Conservation (phyloP, 1,140 invertebrate species). For the Chymomyza costata region DNA sequence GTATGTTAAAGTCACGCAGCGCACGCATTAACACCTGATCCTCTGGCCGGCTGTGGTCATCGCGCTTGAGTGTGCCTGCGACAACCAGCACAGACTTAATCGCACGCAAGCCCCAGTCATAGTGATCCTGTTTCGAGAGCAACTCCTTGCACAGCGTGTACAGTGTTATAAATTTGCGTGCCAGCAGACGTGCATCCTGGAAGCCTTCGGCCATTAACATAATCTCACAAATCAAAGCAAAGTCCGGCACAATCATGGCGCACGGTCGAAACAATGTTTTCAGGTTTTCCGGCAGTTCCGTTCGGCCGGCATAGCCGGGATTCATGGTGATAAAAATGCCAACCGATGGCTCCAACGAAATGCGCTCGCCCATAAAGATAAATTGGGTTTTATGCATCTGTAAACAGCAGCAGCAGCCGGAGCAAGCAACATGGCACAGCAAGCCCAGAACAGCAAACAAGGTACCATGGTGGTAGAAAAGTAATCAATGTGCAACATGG, state of each 20-base stretch:
- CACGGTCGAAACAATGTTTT: constrained; percentile 81
- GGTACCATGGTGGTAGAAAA: constrained; percentile 31
- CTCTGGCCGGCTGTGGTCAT: constrained; percentile 80
- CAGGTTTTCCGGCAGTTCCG: constrained; percentile 68
- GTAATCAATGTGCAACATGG: constrained; percentile 63
- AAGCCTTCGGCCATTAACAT: constrained; percentile 92
- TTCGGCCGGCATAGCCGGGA: constrained; percentile 87
- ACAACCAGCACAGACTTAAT: constrained; percentile 92
- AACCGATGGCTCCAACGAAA: constrained; percentile 86
- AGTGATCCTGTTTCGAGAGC: constrained; percentile 90
- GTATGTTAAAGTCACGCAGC: constrained; percentile 89
- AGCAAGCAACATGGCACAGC: background rate
- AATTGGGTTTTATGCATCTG: constrained; percentile 73
- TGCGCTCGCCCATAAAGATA: constrained; percentile 88
- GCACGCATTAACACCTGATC: constrained; percentile 86
- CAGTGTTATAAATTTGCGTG: constrained; percentile 89
- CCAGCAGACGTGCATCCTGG: constrained; percentile 85
- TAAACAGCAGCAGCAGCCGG: constrained; percentile 31
- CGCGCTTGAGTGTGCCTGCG: constrained; percentile 81
- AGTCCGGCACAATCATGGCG: constrained; percentile 92
- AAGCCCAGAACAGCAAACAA: constrained; percentile 1
- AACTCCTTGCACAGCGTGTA: constrained; percentile 88
- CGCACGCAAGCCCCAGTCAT: constrained; percentile 90
- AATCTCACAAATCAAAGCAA: constrained; percentile 91
- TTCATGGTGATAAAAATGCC: constrained; percentile 97